phyloP scores from a whole-genome alignment of 2,888 invertebrate genomes.

The Gymnosoma rotundatum region DNA sequence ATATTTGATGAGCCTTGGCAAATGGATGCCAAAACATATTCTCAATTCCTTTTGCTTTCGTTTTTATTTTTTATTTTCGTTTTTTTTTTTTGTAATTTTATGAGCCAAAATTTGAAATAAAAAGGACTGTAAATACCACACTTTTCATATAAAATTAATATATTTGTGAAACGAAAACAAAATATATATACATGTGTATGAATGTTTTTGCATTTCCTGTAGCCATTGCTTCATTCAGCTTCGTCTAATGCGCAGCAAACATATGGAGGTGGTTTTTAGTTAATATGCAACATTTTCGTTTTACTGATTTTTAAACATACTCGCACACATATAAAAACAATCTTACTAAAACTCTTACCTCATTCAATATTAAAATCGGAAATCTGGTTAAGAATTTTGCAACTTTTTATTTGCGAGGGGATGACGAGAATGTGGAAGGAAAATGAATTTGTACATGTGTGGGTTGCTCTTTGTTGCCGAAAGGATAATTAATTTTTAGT shows the following conservation, averaged over 20 bases:
- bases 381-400: slow-evolving; percentile 41
- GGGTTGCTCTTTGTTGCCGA: slow-evolving; percentile 57
- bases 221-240: slow-evolving; percentile 48
- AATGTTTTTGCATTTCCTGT: neutral
- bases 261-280: slow-evolving; percentile 61
- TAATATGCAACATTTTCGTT: slow-evolving; percentile 65
- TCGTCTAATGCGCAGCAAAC: slow-evolving; percentile 48
- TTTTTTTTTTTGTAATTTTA: slow-evolving; percentile 37
- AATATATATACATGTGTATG: neutral
- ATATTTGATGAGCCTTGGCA: slow-evolving; percentile 72
- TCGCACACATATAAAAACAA: slow-evolving; percentile 11
- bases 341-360: slow-evolving; percentile 29
- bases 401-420: neutral
- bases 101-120: slow-evolving; percentile 22
- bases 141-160: neutral
- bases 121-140: slow-evolving; percentile 7
- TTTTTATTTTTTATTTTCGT: neutral
- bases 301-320: slow-evolving; percentile 50
- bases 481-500: slow-evolving; percentile 77
- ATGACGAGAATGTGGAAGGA: neutral
- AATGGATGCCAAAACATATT: slow-evolving; percentile 68
- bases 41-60: slow-evolving; percentile 24
- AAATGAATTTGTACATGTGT: slow-evolving; percentile 22
- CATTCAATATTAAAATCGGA: slow-evolving; percentile 24
- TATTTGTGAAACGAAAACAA: neutral